Conservation (phyloP, 2,888 invertebrate species). For the Acrobasis consociella region DNA sequence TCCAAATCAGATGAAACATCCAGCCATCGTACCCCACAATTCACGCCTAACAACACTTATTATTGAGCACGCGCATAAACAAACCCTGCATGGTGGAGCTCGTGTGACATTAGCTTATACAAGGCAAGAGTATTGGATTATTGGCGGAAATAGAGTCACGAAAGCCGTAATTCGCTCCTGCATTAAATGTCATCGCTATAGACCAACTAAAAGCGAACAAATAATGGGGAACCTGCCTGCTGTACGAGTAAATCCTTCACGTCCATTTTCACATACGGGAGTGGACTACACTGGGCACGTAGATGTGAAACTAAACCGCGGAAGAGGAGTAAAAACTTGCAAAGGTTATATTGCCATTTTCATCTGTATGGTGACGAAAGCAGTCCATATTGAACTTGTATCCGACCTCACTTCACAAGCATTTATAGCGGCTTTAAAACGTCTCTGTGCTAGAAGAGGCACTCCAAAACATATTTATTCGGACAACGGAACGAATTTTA, state of each 20-base stretch:
- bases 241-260: constrained; percentile 17
- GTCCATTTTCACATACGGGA: constrained; percentile 32
- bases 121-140: constrained; percentile 28
- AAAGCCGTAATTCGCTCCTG: constrained; percentile 30
- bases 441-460: neutral
- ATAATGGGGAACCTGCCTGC: constrained; percentile 32
- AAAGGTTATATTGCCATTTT: constrained; percentile 33
- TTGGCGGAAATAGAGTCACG: constrained; percentile 26
- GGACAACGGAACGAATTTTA: neutral
- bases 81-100: constrained; percentile 28
- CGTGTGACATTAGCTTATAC: constrained; percentile 26
- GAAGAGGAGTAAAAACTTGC: constrained; percentile 25
- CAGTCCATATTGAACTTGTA: constrained; percentile 27
- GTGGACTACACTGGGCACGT: constrained; percentile 32
- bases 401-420: constrained; percentile 9
- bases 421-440: neutral
- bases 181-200: constrained; percentile 26
- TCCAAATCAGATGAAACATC: too few relatives aligned
- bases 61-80: constrained; percentile 27
- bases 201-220: constrained; percentile 26
- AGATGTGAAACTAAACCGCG: constrained; percentile 29
- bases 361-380: constrained; percentile 33
- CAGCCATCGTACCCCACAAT: too few relatives aligned
- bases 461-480: neutral
- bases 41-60: constrained; percentile 24